A percentile compares a stretch with the other conserved stretches of the same genome.
Conservation (phyloP, 2,113 vertebrate species). For the Vanacampus margaritifer region DNA sequence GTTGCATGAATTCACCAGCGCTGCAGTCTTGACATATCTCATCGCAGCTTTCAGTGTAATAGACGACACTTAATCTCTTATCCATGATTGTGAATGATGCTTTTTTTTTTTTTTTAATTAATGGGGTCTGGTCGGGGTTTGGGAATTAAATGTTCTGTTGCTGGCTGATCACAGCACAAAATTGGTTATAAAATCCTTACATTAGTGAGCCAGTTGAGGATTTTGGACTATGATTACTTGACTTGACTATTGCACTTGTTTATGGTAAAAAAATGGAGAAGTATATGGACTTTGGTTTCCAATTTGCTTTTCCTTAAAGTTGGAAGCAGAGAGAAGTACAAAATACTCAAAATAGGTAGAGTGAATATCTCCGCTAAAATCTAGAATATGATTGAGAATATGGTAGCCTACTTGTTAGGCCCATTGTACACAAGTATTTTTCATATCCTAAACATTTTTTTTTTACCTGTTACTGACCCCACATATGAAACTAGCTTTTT, state of each 20-base stretch:
- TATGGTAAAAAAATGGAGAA: background rate
- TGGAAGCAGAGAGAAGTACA: too few species aligned
- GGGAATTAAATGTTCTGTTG: background rate
- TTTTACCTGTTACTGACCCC: too few species aligned
- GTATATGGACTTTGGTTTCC: too few species aligned
- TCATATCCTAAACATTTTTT: too few species aligned
- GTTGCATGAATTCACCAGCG: constrained; percentile 28
- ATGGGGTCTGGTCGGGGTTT: background rate
- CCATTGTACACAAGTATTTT: too few species aligned
- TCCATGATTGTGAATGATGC: background rate
- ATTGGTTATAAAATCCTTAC: background rate
- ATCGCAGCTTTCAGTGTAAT: background rate
- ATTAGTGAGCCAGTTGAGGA: constrained; percentile 3
- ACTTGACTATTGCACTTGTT: too few species aligned
- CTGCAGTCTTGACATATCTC: background rate
- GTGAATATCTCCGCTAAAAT: too few species aligned
- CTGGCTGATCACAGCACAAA: constrained; percentile 7
- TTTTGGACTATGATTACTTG: background rate
- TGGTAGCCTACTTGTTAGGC: too few species aligned
- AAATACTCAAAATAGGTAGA: too few species aligned
- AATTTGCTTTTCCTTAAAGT: too few species aligned
- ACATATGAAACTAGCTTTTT: too few species aligned
- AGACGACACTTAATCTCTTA: background rate
- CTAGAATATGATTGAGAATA: too few species aligned
- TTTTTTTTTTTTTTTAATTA: background rate